These are phyloP conservation scores for Tenualosa thibaudeaui DNA, from an alignment of 2,797 vertebrate species.

Conservation along the genomic window DNA sequence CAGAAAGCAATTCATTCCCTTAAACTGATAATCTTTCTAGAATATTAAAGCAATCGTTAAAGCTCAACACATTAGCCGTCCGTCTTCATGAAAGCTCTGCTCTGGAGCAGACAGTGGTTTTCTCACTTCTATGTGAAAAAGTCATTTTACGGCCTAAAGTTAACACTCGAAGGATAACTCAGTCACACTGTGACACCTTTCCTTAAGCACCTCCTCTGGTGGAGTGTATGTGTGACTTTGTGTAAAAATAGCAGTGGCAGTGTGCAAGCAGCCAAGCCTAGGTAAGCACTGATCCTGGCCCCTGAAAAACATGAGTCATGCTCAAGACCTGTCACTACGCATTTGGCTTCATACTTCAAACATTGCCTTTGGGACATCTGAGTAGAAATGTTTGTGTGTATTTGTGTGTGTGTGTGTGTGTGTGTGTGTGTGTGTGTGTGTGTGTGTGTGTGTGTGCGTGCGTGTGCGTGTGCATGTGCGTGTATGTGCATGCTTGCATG, in stretches of 20 bases:
- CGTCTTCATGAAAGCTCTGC: not conserved
- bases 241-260: not conserved
- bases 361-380: slow-evolving; percentile 10
- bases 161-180: not conserved
- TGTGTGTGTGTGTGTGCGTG: not conserved
- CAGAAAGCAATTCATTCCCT: not conserved
- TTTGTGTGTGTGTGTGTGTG: slow-evolving; percentile 31
- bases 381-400: slow-evolving; percentile 35
- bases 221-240: not conserved
- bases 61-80: not conserved
- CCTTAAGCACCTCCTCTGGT: not conserved
- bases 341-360: slow-evolving; percentile 27
- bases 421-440: slow-evolving; percentile 1
- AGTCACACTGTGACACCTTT: not conserved
- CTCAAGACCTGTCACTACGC: slow-evolving; percentile 36
- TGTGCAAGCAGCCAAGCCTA: slow-evolving; percentile 3
- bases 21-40: not conserved
- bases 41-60: not conserved
- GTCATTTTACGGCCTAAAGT: not conserved
- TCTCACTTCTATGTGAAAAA: not conserved
- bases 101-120: not conserved
- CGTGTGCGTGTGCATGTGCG: not conserved
- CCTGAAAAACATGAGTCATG: slow-evolving; percentile 26
- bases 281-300: not conserved
- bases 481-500: not conserved